phyloP scores from a whole-genome alignment of 2,113 vertebrate species.

The Amazona guildingii region DNA sequence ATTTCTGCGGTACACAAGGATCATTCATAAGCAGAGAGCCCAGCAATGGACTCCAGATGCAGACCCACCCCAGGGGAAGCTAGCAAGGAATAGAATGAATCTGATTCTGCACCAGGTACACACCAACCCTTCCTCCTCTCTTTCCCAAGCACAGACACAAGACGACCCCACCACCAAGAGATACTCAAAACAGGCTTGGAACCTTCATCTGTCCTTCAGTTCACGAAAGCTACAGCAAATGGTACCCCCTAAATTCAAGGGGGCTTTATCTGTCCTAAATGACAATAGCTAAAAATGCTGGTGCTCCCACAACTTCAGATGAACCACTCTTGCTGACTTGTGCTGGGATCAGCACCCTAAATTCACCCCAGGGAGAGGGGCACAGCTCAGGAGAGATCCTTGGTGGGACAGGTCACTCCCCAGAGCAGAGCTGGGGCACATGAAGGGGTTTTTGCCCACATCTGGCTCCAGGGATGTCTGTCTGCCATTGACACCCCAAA shows the following conservation, averaged over 20 bases:
- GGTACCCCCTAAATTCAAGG: not conserved
- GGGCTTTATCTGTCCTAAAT: not conserved
- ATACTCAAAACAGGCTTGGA: not conserved
- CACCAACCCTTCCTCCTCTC: not conserved
- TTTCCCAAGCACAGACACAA: not conserved
- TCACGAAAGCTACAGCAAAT: not conserved
- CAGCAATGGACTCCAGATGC: not conserved
- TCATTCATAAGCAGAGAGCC: not conserved
- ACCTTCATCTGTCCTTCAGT: not conserved
- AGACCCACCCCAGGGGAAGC: not conserved
- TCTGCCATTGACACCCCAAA: not conserved
- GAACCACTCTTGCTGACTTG: not conserved
- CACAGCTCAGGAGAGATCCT: not conserved
- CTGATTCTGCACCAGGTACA: not conserved
- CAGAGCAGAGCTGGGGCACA: not conserved
- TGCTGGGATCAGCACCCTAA: not conserved
- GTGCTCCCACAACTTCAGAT: not conserved
- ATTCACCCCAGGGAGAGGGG: fast-evolving
- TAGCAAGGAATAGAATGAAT: not conserved
- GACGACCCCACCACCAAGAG: not conserved
- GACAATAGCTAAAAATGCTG: not conserved
- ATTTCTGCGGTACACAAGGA: not conserved
- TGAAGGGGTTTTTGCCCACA: not conserved
- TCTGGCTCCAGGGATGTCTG: not conserved
- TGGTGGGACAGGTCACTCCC: not conserved